phyloP scores from a whole-genome alignment of 2,888 invertebrate genomes.

The Xanthostigma xanthostigma region DNA sequence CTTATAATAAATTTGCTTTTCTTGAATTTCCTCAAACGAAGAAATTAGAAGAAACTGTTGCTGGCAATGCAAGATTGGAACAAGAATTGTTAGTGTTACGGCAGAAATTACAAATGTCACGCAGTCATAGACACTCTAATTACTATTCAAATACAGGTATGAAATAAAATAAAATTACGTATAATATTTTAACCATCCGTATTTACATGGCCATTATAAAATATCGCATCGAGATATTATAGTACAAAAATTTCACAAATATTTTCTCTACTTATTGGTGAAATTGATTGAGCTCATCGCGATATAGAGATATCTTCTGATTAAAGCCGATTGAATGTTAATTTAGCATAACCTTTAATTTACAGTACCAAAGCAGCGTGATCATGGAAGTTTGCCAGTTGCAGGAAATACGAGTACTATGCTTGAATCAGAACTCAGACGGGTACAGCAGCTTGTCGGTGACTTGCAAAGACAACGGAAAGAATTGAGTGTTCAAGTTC shows the following conservation, averaged over 20 bases:
- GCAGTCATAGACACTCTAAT: slow-evolving; percentile 33
- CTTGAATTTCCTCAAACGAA: slow-evolving; percentile 20
- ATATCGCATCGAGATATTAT: too few species aligned
- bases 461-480: slow-evolving; percentile 75
- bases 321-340: neutral
- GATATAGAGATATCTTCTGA: neutral
- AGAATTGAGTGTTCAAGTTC: slow-evolving; percentile 72
- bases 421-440: slow-evolving; percentile 63
- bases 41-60: slow-evolving; percentile 84
- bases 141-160: slow-evolving; percentile 27
- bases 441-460: slow-evolving; percentile 71
- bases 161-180: slow-evolving; percentile 1
- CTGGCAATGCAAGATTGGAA: slow-evolving; percentile 77
- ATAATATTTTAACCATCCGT: neutral
- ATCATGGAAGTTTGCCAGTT: slow-evolving; percentile 30
- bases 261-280: neutral
- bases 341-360: neutral
- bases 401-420: slow-evolving; percentile 45
- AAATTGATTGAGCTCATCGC: neutral
- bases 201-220: neutral
- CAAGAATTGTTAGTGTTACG: slow-evolving; percentile 72
- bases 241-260: neutral
- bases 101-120: slow-evolving; percentile 64
- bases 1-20: too few species aligned
- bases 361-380: slow-evolving; percentile 4